A percentile compares a stretch with the other conserved stretches of the same genome.
phyloP scores from a whole-genome alignment of 2,113 vertebrate species.

The Leptocoma aspasia region DNA sequence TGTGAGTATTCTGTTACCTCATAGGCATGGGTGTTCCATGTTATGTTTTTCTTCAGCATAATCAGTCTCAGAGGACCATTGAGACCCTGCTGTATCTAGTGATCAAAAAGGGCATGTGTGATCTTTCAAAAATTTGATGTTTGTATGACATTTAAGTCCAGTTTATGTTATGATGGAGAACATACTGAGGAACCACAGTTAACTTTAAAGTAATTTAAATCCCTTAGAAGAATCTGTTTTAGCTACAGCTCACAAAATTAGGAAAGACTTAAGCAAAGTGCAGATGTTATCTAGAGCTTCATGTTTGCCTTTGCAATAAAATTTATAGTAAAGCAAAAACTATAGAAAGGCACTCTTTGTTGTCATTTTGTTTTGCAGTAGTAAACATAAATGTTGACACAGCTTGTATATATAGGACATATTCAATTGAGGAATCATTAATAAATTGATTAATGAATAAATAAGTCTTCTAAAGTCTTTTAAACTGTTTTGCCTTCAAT shows the following conservation, averaged over 20 bases:
- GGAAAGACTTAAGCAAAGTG: neutral
- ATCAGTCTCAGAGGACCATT: neutral
- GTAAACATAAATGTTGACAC: neutral
- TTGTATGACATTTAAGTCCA: neutral
- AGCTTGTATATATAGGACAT: neutral
- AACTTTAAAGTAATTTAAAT: neutral
- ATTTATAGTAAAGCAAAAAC: neutral
- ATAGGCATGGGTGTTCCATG: neutral
- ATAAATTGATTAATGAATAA: constrained; percentile 45
- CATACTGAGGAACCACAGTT: neutral
- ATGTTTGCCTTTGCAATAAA: neutral
- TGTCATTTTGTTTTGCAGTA: neutral
- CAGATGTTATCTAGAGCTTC: neutral
- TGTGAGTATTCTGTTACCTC: neutral
- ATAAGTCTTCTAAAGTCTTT: constrained; percentile 4
- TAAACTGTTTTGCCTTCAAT: constrained; percentile 2
- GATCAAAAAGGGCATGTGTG: neutral
- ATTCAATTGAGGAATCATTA: neutral
- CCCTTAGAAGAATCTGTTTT: neutral
- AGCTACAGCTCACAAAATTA: constrained; percentile 18
- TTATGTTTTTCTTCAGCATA: neutral
- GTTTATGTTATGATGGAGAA: neutral
- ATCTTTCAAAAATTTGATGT: neutral
- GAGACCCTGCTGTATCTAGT: neutral
- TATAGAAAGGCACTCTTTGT: neutral